Evolutionary conservation across 2,113 vertebrate genomes (phyloP).

Genomic region (Guaruba guarouba): DNA sequence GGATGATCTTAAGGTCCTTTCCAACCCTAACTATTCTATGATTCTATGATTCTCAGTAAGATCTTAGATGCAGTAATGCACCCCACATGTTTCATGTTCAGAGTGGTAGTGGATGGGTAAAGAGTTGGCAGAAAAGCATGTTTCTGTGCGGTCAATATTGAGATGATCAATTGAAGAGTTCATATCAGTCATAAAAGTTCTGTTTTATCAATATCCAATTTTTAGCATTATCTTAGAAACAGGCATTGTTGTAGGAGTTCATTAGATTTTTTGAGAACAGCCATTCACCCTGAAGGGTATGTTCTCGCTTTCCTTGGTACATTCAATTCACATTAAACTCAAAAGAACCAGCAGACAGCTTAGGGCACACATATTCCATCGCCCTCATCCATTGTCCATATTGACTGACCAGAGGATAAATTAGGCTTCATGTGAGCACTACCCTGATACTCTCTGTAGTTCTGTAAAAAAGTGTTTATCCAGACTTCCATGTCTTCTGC

Average conservation of each 20-base stretch:
- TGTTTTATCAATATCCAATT: not conserved
- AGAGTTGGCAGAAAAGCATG: not conserved
- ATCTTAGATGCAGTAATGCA: not conserved
- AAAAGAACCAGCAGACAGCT: not conserved
- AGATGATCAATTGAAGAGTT: not conserved
- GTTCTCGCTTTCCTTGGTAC: not conserved
- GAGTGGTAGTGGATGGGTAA: not conserved
- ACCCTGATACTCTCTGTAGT: not conserved
- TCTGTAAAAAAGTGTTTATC: not conserved
- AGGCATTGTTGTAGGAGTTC: not conserved
- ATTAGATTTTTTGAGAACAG: not conserved
- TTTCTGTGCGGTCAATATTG: not conserved
- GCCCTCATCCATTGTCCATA: rapidly evolving
- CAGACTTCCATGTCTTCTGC: not conserved
- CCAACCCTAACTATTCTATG: too few species aligned
- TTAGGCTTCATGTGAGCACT: not conserved
- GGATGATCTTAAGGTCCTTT: too few species aligned
- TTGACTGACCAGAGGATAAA: not conserved
- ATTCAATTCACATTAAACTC: conserved; percentile 17
- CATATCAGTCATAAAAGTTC: not conserved
- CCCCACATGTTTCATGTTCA: not conserved
- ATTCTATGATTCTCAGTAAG: not conserved
- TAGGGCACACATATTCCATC: not conserved
- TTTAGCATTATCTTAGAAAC: not conserved
- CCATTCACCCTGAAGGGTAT: not conserved